Evolutionary conservation across 2,113 vertebrate species (phyloP).

Genomic region (Coracopsis vasa): DNA sequence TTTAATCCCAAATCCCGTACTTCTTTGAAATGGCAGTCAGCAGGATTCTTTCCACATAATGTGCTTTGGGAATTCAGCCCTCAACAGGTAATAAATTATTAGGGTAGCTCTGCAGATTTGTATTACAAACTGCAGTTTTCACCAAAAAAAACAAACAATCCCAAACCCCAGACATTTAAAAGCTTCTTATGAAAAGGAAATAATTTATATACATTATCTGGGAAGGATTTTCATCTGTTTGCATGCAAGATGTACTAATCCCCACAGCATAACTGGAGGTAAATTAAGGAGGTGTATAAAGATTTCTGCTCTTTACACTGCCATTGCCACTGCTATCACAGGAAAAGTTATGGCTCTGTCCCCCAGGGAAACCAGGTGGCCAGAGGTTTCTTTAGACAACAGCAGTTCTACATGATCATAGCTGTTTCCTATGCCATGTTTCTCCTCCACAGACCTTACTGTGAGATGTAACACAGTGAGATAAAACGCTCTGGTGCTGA

Average conservation of each 20-base stretch:
- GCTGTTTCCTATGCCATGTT: neutral
- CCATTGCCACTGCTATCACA: neutral
- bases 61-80: neutral
- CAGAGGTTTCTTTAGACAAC: neutral
- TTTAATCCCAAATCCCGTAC: neutral
- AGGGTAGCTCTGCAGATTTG: neutral
- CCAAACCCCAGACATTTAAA: neutral
- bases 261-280: neutral
- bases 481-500: neutral
- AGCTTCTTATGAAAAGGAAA: neutral
- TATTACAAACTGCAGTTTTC: neutral
- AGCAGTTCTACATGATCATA: accelerated
- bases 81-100: constrained; percentile 20
- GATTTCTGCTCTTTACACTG: neutral
- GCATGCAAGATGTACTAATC: neutral
- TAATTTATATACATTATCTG: neutral
- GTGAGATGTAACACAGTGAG: neutral
- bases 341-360: neutral
- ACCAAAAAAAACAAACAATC: neutral
- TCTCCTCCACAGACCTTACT: neutral
- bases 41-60: neutral
- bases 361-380: neutral
- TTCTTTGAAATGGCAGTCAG: neutral
- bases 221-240: neutral
- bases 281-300: neutral